Base-by-base conservation (phyloP, 2,797 vertebrate species). In the Pteronotus mesoamericanus region DNA sequence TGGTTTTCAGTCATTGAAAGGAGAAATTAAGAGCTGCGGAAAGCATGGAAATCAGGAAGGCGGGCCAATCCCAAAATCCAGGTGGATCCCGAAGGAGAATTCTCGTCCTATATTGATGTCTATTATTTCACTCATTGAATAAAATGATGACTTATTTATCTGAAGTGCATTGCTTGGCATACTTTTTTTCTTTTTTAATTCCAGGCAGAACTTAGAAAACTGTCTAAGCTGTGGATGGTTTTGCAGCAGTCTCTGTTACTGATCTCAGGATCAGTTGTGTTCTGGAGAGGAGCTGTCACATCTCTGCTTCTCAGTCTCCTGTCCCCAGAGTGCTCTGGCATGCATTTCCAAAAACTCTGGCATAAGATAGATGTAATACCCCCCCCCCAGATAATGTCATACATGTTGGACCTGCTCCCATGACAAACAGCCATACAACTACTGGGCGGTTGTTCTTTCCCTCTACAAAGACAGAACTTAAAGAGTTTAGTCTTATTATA, bases 91-190 rank as follows among this genome's bases (percentile, higher is more conserved):
- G 7, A 94, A 94, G 95, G 97, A 97, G 48, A 86, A 86, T 96
- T 97, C 94, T 87, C 91, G 86, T 95, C 71, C 89, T 64, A 42
- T 92, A 97, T 94, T 74, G 94, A 97, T 96, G 82, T 44, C 79
- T 91, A 26, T 97, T 96, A 84, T 95, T 79, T 93, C 94, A 96
- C 85, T 95, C 96, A 96, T 79, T 0, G 26, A 96, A 95, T 96
- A 97, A 96, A 88, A 91, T 37, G 59, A 96, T 77, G 77, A 95
- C 78, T 96, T 97, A 95, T 97, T 97, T 98, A 94, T 97, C 94
- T 97, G 96, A 95, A 97, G 90, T 94, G 92, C 68, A 88, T 79
- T 95, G 69, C 79, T 97, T 98, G 88, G 86, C 64, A 93, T 96
- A 89, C 21, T 86, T 79, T 94, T 94, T 88, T 61, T 48, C 34